Base-by-base conservation (phyloP, 1,140 invertebrate species). In the Pararge aegeria region DNA sequence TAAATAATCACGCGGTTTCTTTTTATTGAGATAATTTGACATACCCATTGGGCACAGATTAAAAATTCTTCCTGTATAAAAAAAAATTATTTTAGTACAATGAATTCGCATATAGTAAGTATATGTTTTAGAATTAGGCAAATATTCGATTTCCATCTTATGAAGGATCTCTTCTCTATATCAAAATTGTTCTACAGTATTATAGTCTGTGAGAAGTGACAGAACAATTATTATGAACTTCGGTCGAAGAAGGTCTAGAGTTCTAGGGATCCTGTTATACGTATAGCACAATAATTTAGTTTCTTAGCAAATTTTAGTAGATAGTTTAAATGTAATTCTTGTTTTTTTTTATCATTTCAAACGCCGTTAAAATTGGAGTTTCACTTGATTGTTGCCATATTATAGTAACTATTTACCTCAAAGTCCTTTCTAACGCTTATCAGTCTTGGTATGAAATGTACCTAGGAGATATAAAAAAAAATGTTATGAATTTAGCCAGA, bases 401-500 rank as follows among this genome's bases (percentile, higher is more conserved):
- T 46, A 67, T 68, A 72, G 73, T 68, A 85, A 76, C 77, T 80
- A 67, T 75, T 80, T 84, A 83, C 80, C 80, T 86, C 78, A 75
- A 66, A 18, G 42, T 63, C 54, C 60, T 58, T 64, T 72, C 55
- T 55, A 21, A 44, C 57, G 48, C 64, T 70, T 59, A 53, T 12
- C 53, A 24, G 53, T 53, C 40, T 70, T 66, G 64, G 49, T 59
- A 40, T 46, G 44, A 37, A 61, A 58, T 24, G 40, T 54, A 19
- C 15, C n/a, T 24, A 50, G 16, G 21, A 13, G 13, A 21, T 40
- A 42, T 16, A 49, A 20, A 46, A 20, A 46, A 46, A 42, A 15
- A 44, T 40, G 60, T 59, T 48, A 66, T 62, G 64, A 62, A 64
- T 64, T 61, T 60, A 62, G 55, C 34, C 18, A 55, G 44, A 40